Evolutionary conservation across 1,140 invertebrate species (phyloP).

Genomic region (Neodiprion lecontei): DNA sequence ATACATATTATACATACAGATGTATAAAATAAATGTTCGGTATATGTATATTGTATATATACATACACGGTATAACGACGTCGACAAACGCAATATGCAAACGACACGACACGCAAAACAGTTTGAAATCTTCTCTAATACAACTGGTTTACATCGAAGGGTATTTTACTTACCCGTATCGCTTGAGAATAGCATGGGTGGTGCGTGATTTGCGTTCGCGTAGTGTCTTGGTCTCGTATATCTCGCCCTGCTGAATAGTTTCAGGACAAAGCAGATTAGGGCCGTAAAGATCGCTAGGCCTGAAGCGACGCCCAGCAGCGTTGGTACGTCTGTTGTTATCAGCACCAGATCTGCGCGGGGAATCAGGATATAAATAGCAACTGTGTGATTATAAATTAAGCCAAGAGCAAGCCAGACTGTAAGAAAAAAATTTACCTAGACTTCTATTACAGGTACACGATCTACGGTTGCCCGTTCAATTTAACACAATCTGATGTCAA

Average conservation of each 20-base stretch:
- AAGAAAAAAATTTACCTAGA: constrained; percentile 5
- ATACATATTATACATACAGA: too few relatives aligned
- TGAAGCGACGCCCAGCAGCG: constrained; percentile 79
- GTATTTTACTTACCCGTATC: constrained; percentile 69
- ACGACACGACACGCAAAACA: constrained; percentile 15
- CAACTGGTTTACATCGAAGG: not conserved
- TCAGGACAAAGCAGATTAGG: constrained; percentile 85
- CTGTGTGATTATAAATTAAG: not conserved
- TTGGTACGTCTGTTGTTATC: constrained; percentile 82
- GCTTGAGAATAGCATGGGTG: constrained; percentile 82
- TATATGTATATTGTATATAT: constrained; percentile 1
- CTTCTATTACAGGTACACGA: not conserved
- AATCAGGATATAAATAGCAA: constrained; percentile 26
- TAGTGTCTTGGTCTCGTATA: constrained; percentile 77
- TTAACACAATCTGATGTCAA: not conserved
- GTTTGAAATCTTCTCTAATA: not conserved
- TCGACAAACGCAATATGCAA: constrained; percentile 19
- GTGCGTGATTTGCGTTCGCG: constrained; percentile 80
- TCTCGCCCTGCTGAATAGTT: constrained; percentile 75
- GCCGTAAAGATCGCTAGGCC: constrained; percentile 83
- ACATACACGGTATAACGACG: constrained; percentile 3
- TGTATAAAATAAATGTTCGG: not conserved
- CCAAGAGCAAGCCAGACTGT: not conserved
- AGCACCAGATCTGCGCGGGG: constrained; percentile 74
- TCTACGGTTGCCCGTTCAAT: constrained; percentile 9